Conservation (phyloP, 2,797 vertebrate species). For the Bradypus variegatus region DNA sequence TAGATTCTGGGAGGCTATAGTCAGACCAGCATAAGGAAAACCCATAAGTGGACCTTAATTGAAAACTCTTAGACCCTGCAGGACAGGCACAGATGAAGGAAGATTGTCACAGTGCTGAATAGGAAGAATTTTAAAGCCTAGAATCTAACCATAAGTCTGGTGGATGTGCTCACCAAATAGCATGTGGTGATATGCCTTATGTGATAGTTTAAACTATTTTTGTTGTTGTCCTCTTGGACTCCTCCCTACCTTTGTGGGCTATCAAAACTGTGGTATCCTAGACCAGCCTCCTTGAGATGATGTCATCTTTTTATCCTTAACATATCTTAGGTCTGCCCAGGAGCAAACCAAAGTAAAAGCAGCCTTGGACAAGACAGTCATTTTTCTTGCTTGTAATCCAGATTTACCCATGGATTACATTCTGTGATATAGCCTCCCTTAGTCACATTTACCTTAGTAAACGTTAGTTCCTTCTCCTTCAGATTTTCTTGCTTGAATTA, state of each 20-base stretch:
- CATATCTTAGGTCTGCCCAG: neutral
- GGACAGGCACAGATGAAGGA: neutral
- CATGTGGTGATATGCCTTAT: neutral
- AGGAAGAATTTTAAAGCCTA: neutral
- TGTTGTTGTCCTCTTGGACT: neutral
- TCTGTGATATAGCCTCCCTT: neutral
- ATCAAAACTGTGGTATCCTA: neutral
- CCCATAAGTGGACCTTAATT: neutral
- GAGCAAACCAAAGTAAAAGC: neutral
- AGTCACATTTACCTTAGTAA: slow-evolving; percentile 29
- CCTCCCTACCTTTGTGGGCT: neutral
- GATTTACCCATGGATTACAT: neutral
- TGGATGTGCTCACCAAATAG: neutral
- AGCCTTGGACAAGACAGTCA: neutral
- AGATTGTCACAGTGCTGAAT: neutral
- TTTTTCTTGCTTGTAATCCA: neutral
- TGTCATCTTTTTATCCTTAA: neutral
- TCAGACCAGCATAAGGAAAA: neutral
- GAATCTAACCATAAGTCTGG: neutral
- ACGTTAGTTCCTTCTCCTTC: neutral
- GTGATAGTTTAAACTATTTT: neutral
- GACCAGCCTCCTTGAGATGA: neutral
- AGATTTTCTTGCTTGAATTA: slow-evolving; percentile 37
- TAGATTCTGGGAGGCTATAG: neutral
- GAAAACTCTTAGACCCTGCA: neutral